Evolutionary conservation across 2,113 vertebrate genomes (phyloP), one percentile per base, ranked within the genome.

Genomic region (Oryzias celebensis): DNA sequence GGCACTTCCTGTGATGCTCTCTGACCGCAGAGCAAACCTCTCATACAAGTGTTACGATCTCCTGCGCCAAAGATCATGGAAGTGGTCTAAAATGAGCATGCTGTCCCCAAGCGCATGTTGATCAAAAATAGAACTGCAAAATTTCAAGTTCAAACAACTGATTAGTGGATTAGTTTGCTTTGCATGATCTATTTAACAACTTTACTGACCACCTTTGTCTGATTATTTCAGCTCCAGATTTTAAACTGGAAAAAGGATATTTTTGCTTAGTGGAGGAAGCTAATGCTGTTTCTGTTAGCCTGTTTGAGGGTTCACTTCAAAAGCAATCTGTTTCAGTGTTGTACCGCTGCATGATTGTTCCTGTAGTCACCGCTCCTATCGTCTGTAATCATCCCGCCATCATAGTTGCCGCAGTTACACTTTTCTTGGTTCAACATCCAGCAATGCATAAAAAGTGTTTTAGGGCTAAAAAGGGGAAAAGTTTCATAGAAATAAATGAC

Each of bases 1-100:
- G 20, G 79, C 79, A 77, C 68, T 81, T 87, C 78, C 84, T 81
- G 63, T 72, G 57, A 62, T 71, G 50, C 49, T 66, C 62, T 15
- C 41, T 58, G 52, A 65, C 76, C 55, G 53, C 18, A n/a, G 47
- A 15, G 50, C 68, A 68, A 62, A 84, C 75, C 78, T 82, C 48
- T 77, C 72, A 55, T 54, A n/a, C 13, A n/a, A 45, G 65, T 67
- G 61, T 69, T 82, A 55, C 48, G 48, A 65, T 58, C 68, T 80
- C 62, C 44, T 69, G 36, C n/a, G 66, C 85, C 36, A 51, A 66
- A 82, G 81, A 79, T 75, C 57, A 60, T 62, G 79, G 75, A 83
- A 84, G 70, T 66, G 42, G 61, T 70, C 66, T 78, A 64, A 80
- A 73, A 65, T 53, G 58, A 53, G 52, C 71, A 68, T 77, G 52